These are phyloP conservation scores for Matsumyia berberina DNA, from an alignment of 2,888 invertebrate genomes.

Conservation along the genomic window DNA sequence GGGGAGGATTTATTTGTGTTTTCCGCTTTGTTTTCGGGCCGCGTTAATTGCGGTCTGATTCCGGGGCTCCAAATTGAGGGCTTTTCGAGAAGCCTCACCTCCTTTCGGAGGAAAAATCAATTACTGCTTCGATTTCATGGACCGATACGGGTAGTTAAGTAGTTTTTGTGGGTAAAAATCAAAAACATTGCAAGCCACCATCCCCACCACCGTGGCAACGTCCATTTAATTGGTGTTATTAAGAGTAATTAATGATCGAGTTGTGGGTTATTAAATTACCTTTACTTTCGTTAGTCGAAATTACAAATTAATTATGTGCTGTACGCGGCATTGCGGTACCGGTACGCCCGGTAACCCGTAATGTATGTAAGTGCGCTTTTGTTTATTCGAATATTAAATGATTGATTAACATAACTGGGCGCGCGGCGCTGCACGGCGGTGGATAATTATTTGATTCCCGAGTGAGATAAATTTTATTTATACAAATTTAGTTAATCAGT, in stretches of 20 bases:
- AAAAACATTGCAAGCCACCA: constrained; percentile 1
- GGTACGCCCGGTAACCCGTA: constrained; percentile 5
- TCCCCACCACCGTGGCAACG: constrained; percentile 2
- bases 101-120: constrained; percentile 51
- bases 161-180: constrained; percentile 46
- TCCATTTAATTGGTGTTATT: constrained; percentile 69
- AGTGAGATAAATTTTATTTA: constrained; percentile 61
- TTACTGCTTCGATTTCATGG: constrained; percentile 46
- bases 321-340: background rate
- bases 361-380: constrained; percentile 39
- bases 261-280: constrained; percentile 65
- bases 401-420: constrained; percentile 58
- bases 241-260: constrained; percentile 63
- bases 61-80: constrained; percentile 21
- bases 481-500: constrained; percentile 52
- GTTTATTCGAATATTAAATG: constrained; percentile 68
- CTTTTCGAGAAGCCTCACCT: constrained; percentile 3
- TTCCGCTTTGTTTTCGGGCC: constrained; percentile 46
- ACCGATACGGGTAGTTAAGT: constrained; percentile 53
- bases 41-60: constrained; percentile 55
- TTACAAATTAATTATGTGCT: constrained; percentile 60
- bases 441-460: constrained; percentile 62
- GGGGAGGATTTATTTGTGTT: constrained; percentile 72
- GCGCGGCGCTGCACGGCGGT: background rate
- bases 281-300: constrained; percentile 47